Evolutionary conservation across 64 coral and sea anemone genomes (phyloP).

Genomic region (Stichodactyla helianthus): DNA sequence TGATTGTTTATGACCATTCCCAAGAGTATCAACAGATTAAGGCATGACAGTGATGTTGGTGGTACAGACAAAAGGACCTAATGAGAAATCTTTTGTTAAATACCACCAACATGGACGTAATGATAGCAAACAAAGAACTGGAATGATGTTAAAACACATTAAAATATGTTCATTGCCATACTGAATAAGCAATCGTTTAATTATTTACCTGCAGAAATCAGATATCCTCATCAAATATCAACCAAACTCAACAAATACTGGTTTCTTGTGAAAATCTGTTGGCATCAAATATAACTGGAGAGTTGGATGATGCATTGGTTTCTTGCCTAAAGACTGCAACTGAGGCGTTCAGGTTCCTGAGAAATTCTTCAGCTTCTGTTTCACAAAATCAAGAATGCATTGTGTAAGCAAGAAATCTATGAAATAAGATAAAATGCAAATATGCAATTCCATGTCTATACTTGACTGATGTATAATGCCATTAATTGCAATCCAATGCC

Average conservation of each 20-base stretch:
- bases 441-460: too few relatives aligned
- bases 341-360: conserved; percentile 69
- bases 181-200: background rate
- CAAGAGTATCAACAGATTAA: too few relatives aligned
- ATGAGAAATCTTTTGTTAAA: too few relatives aligned
- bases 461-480: too few relatives aligned
- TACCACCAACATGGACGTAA: too few relatives aligned
- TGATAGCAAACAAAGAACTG: too few relatives aligned
- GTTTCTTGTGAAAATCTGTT: background rate
- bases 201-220: background rate
- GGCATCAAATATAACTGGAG: background rate
- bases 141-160: too few relatives aligned
- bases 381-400: conserved; percentile 58
- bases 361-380: conserved; percentile 64
- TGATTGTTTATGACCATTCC: too few relatives aligned
- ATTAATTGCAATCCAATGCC: too few relatives aligned
- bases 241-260: background rate
- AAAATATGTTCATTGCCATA: background rate
- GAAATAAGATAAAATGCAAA: too few relatives aligned
- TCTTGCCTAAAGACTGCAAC: conserved; percentile 38
- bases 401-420: conserved; percentile 23
- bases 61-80: too few relatives aligned
- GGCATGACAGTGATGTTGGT: too few relatives aligned
- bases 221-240: background rate
- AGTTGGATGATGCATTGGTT: background rate